phyloP scores from a whole-genome alignment of 2,888 invertebrate species.

The Brassicogethes aeneus region DNA sequence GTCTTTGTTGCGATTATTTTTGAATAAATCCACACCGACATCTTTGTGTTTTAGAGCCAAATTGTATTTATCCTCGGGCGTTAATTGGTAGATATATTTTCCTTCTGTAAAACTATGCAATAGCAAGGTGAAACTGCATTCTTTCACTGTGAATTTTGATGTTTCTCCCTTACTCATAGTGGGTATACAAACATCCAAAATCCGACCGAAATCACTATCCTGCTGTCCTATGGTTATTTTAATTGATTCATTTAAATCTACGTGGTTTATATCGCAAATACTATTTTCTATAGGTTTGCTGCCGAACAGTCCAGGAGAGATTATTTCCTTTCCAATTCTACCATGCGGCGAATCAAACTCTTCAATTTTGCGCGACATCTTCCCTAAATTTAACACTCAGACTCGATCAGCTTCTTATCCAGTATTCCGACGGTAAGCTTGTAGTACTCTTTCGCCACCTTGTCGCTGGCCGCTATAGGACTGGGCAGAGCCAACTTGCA shows the following conservation, averaged over 20 bases:
- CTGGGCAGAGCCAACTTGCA: slow-evolving; percentile 33
- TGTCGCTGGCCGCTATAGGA: slow-evolving; percentile 28
- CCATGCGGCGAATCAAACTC: slow-evolving; percentile 36
- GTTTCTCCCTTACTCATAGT: slow-evolving; percentile 43
- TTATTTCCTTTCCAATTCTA: slow-evolving; percentile 31
- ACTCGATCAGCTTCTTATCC: slow-evolving; percentile 28
- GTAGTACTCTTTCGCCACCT: slow-evolving; percentile 31
- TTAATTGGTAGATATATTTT: slow-evolving; percentile 41
- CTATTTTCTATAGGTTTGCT: slow-evolving; percentile 35
- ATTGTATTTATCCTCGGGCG: slow-evolving; percentile 36
- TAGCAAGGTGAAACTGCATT: slow-evolving; percentile 32
- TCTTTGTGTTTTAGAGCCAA: slow-evolving; percentile 42
- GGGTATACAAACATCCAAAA: slow-evolving; percentile 41
- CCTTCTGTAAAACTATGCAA: slow-evolving; percentile 35
- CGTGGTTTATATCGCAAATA: slow-evolving; percentile 26
- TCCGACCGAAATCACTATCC: slow-evolving; percentile 40
- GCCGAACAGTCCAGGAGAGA: slow-evolving; percentile 27
- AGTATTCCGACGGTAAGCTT: slow-evolving; percentile 31
- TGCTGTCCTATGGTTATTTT: slow-evolving; percentile 38
- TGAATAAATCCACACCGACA: slow-evolving; percentile 54
- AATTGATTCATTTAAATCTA: slow-evolving; percentile 19
- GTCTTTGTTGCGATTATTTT: slow-evolving; percentile 50
- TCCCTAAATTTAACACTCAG: slow-evolving; percentile 36
- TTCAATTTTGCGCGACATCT: no score
- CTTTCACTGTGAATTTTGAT: slow-evolving; percentile 37